phyloP scores from a whole-genome alignment of 2,113 vertebrate species.

The Melozone crissalis region DNA sequence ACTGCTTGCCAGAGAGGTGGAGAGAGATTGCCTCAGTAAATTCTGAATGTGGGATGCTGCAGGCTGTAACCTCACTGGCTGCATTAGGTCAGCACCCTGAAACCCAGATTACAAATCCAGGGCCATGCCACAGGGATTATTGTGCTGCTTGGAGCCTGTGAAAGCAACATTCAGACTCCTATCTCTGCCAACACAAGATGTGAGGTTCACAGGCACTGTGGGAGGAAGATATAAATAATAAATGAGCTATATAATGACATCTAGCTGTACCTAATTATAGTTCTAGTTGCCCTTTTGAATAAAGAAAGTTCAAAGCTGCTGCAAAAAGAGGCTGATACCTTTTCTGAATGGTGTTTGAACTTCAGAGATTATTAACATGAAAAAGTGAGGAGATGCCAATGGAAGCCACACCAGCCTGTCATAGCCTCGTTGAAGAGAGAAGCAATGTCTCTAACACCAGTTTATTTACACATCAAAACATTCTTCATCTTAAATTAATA shows the following conservation, averaged over 20 bases:
- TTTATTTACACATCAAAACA: slow-evolving; percentile 15
- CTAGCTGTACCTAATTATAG: slow-evolving; percentile 33
- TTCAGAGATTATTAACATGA: background rate
- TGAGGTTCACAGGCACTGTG: background rate
- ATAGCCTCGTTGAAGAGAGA: background rate
- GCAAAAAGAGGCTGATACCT: background rate
- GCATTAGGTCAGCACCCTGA: background rate
- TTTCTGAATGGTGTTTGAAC: slow-evolving; percentile 16
- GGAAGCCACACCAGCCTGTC: background rate
- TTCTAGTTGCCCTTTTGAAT: slow-evolving; percentile 16
- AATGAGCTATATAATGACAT: slow-evolving; percentile 44
- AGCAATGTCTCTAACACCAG: background rate
- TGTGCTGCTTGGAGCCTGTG: background rate
- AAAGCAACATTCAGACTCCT: background rate
- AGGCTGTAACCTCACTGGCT: background rate
- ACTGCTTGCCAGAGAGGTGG: background rate
- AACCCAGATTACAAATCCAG: background rate
- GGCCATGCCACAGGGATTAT: background rate
- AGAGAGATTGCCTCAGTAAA: background rate
- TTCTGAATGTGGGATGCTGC: background rate
- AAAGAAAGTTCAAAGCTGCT: slow-evolving; percentile 43
- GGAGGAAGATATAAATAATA: slow-evolving; percentile 44
- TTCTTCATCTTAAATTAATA: background rate
- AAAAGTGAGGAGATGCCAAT: background rate
- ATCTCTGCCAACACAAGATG: background rate